Evolutionary conservation across 2,113 vertebrate species (phyloP).

Genomic region (Misgurnus mizolepis): DNA sequence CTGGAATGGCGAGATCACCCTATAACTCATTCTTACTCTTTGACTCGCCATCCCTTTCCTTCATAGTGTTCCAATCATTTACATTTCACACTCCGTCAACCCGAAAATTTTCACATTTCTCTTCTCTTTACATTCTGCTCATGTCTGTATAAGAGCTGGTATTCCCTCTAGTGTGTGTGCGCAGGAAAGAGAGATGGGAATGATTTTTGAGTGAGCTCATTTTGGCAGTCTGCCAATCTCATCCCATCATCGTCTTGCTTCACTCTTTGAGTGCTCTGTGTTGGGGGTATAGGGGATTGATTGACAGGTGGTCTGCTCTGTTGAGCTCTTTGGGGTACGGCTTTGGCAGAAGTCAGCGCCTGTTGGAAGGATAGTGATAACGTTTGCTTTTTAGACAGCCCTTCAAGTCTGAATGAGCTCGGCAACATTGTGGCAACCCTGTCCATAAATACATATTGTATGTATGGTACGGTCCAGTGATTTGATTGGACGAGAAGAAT

Average conservation of each 20-base stretch:
- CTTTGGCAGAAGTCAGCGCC: conserved; percentile 17
- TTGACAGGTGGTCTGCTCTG: conserved; percentile 28
- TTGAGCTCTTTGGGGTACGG: background rate
- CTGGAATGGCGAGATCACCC: background rate
- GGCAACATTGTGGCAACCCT: background rate
- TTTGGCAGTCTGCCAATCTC: conserved; percentile 27
- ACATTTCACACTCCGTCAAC: conserved; percentile 23
- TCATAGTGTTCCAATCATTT: conserved; percentile 14
- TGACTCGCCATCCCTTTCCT: background rate
- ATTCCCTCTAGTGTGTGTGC: background rate
- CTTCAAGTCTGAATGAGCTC: background rate
- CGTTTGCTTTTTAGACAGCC: background rate
- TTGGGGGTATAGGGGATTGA: conserved; percentile 6
- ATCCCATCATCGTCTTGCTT: background rate
- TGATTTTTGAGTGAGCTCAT: conserved; percentile 13
- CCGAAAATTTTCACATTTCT: conserved; percentile 23
- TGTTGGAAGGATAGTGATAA: conserved; percentile 1
- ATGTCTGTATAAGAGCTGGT: conserved; percentile 22
- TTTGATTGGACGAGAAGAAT: too few relatives aligned
- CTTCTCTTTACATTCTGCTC: conserved; percentile 9
- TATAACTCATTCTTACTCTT: background rate
- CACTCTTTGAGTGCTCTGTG: background rate
- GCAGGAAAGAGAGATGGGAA: background rate
- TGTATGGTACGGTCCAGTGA: too few relatives aligned
- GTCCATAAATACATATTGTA: background rate